Conservation (phyloP, 2,797 vertebrate species). For the Diceros bicornis region DNA sequence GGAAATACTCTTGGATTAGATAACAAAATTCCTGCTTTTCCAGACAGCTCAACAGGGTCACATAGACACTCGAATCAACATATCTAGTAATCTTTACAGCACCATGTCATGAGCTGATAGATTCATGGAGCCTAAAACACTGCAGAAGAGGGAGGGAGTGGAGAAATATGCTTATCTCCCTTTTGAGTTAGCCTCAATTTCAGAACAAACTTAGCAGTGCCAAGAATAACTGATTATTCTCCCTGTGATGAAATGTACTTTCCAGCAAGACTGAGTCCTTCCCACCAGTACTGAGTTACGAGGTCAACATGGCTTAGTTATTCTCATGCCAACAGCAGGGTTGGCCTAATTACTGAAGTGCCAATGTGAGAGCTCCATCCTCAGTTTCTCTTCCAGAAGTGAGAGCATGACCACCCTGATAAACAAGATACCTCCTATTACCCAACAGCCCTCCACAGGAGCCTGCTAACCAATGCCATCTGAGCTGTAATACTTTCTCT, state of each 20-base stretch:
- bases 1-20: constrained; percentile 41
- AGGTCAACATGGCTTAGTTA: constrained; percentile 10
- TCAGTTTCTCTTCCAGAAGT: constrained; percentile 59
- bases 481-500: constrained; percentile 67
- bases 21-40: constrained; percentile 50
- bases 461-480: background rate
- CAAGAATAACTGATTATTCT: constrained; percentile 74
- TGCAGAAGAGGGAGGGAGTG: background rate
- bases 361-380: constrained; percentile 30
- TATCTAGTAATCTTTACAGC: background rate
- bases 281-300: constrained; percentile 59
- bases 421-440: constrained; percentile 58
- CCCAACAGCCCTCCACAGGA: constrained; percentile 9
- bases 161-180: constrained; percentile 11
- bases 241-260: constrained; percentile 68
- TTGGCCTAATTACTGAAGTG: constrained; percentile 56
- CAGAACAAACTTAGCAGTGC: constrained; percentile 55
- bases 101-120: background rate
- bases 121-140: constrained; percentile 14
- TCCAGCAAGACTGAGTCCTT: constrained; percentile 70
- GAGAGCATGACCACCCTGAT: constrained; percentile 49
- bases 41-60: background rate
- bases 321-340: constrained; percentile 48
- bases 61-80: background rate
- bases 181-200: constrained; percentile 60